phyloP scores from a whole-genome alignment of 1,140 invertebrate genomes.

The honey bee (Apis mellifera) region Amel_HAv3.1 CM009936.2:13120001-13120500 shows the following conservation, averaged over 20 bases:
- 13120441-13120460: no score
- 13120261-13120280: no score
- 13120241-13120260: background rate
- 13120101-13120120: background rate
- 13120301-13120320: no score
- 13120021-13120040: slow-evolving; percentile 1
- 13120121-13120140: slow-evolving; percentile 16
- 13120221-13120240: background rate
- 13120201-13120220: background rate
- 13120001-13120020: background rate
- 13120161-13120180: slow-evolving; percentile 1
- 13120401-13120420: no score
- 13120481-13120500: no score
- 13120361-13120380: no score
- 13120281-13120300: no score
- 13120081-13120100: slow-evolving; percentile 5
- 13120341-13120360: no score
- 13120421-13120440: no score
- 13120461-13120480: no score
- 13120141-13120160: slow-evolving; percentile 7
- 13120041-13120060: background rate
- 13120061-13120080: background rate
- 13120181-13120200: background rate
- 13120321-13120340: no score
- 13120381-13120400: no score